Percentiles rank a stretch among this genome's conserved stretches.
Conservation (phyloP, 2,797 vertebrate genomes). For the Rhyacichthys aspro region DNA sequence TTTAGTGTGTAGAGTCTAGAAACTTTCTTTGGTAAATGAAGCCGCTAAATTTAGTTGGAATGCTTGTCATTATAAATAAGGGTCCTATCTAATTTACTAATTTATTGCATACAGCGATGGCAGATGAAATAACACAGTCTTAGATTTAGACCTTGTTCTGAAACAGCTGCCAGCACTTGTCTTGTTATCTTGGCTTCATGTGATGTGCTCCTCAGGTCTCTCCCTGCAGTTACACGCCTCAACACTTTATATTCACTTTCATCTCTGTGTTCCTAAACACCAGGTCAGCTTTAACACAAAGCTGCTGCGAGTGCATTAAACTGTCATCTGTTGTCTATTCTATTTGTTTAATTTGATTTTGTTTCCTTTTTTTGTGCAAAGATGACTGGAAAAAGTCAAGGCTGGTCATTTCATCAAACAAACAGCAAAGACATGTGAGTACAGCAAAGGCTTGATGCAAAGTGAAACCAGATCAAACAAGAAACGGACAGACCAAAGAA, state of each 20-base stretch:
- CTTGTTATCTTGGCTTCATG: constrained; percentile 21
- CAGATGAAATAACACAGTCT: neutral
- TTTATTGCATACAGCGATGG: neutral
- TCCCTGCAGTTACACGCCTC: constrained; percentile 2
- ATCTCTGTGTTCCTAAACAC: constrained; percentile 7
- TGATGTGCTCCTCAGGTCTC: constrained; percentile 5
- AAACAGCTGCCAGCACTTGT: constrained; percentile 26
- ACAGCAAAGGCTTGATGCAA: neutral
- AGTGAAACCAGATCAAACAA: constrained; percentile 1
- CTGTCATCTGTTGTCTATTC: constrained; percentile 25
- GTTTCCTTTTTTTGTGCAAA: neutral
- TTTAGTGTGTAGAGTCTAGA: too few relatives aligned
- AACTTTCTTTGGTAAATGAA: neutral
- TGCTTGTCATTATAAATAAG: neutral
- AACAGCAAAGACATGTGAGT: constrained; percentile 9
- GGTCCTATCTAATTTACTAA: neutral
- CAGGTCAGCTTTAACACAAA: constrained; percentile 17
- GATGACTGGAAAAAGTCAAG: constrained; percentile 3
- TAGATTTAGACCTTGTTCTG: constrained; percentile 12
- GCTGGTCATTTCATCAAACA: constrained; percentile 12
- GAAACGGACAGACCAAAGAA: neutral
- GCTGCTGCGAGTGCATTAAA: constrained; percentile 3
- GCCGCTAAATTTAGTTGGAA: neutral
- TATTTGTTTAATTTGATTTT: constrained; percentile 23
- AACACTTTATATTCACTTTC: constrained; percentile 10